Conservation (phyloP, 2,888 invertebrate genomes). For the Leptarthrus brevirostris region DNA sequence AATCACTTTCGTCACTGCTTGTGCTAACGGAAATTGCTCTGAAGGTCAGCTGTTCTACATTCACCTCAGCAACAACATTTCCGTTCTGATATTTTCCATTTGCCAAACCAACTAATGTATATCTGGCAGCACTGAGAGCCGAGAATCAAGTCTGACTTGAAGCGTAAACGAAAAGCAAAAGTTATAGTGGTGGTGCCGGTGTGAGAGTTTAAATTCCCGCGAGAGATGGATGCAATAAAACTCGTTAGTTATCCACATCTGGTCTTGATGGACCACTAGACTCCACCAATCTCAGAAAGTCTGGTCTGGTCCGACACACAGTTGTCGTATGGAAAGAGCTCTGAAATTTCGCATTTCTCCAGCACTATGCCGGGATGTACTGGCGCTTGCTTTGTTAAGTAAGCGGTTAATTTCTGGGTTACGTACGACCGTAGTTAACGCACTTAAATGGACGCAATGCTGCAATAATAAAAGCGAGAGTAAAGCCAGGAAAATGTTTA, state of each 20-base stretch:
- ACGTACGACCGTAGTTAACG: constrained; percentile 14
- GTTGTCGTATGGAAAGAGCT: no score
- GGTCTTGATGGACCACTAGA: not conserved
- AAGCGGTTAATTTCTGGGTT: constrained; percentile 40
- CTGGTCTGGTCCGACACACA: no score
- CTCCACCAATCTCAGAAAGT: not conserved
- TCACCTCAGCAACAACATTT: constrained; percentile 13
- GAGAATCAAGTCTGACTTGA: not conserved
- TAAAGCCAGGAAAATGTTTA: constrained; percentile 6
- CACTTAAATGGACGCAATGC: constrained; percentile 5
- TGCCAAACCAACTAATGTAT: not conserved
- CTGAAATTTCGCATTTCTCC: constrained; percentile 14
- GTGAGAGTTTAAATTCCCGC: not conserved
- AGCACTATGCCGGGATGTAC: not conserved
- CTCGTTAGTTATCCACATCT: not conserved
- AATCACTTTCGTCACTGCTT: constrained; percentile 1
- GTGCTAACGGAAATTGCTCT: not conserved
- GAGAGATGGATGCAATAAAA: not conserved
- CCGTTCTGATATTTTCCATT: constrained; percentile 2
- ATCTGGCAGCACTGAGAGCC: constrained; percentile 23
- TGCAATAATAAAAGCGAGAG: constrained; percentile 42
- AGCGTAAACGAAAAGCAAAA: constrained; percentile 18
- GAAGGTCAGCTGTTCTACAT: constrained; percentile 23
- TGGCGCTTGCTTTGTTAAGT: constrained; percentile 24
- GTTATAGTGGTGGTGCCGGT: no score